Conservation (phyloP, 2,113 vertebrate species). For the Elephantulus edwardii region DNA sequence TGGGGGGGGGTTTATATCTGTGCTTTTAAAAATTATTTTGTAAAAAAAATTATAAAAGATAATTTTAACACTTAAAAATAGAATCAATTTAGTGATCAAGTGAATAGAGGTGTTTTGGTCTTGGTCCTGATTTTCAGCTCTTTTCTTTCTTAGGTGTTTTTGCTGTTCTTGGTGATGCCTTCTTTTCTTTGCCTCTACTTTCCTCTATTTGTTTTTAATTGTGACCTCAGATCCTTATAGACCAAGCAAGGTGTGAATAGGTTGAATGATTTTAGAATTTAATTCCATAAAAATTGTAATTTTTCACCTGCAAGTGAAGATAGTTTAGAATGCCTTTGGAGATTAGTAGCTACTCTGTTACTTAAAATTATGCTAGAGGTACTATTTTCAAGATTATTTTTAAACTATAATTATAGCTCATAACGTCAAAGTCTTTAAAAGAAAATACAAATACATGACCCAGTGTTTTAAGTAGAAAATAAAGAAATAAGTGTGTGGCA, state of each 20-base stretch:
- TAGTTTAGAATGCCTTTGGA: slow-evolving; percentile 55
- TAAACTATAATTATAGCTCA: neutral
- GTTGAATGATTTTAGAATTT: slow-evolving; percentile 45
- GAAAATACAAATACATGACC: slow-evolving; percentile 23
- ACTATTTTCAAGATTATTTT: slow-evolving; percentile 22
- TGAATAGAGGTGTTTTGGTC: neutral
- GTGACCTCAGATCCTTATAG: slow-evolving; percentile 23
- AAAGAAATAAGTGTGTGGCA: slow-evolving; percentile 28
- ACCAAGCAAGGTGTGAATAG: slow-evolving; percentile 24
- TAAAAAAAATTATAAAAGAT: slow-evolving; percentile 28
- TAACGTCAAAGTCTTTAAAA: slow-evolving; percentile 15
- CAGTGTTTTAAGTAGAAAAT: slow-evolving; percentile 45
- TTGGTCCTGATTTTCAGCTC: slow-evolving; percentile 18
- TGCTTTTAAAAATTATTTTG: neutral
- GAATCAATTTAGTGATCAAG: neutral
- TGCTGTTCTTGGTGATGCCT: neutral
- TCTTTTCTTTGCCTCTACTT: slow-evolving; percentile 51
- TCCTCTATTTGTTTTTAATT: neutral
- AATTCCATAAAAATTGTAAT: slow-evolving; percentile 36
- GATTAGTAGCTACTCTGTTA: slow-evolving; percentile 46
- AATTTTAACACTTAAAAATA: slow-evolving; percentile 47
- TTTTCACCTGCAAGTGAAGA: slow-evolving; percentile 25
- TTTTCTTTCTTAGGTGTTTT: neutral
- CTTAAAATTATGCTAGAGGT: neutral
- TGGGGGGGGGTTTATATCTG: neutral